Evolutionary conservation across 2,113 vertebrate species (phyloP).

Genomic region (Amblyornis subalaris): DNA sequence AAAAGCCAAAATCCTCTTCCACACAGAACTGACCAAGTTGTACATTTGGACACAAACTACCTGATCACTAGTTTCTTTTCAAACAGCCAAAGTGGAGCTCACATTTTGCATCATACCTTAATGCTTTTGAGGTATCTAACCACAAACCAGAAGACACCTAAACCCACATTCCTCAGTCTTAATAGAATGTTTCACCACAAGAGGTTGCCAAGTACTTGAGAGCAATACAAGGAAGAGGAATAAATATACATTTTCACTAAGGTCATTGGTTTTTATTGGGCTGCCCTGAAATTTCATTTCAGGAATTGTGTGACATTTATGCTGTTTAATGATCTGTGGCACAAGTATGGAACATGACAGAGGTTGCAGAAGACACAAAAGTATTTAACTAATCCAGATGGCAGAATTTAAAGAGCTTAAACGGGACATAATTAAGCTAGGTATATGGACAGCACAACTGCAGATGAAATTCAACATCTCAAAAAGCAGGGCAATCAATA

Average conservation of each 20-base stretch:
- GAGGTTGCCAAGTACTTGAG: background rate
- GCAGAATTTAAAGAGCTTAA: background rate
- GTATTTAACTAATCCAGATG: background rate
- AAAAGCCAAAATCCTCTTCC: background rate
- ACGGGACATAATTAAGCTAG: background rate
- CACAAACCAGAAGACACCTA: background rate
- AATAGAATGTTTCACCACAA: background rate
- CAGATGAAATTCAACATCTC: background rate
- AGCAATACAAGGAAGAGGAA: background rate
- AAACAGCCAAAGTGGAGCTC: background rate
- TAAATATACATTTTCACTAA: background rate
- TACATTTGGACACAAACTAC: background rate
- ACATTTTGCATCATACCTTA: background rate
- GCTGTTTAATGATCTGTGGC: background rate
- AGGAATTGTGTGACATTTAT: background rate
- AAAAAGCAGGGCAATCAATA: background rate
- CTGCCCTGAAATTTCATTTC: background rate
- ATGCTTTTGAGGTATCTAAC: background rate
- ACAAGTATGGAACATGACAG: background rate
- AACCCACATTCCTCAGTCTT: background rate
- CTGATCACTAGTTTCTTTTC: background rate
- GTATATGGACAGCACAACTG: background rate
- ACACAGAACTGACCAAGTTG: rapidly evolving
- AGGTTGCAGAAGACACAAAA: background rate
- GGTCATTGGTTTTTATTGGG: background rate